Evolutionary conservation across 2,888 invertebrate species (phyloP), one percentile per base, ranked within the genome.

Genomic region (Brenthis daphne): DNA sequence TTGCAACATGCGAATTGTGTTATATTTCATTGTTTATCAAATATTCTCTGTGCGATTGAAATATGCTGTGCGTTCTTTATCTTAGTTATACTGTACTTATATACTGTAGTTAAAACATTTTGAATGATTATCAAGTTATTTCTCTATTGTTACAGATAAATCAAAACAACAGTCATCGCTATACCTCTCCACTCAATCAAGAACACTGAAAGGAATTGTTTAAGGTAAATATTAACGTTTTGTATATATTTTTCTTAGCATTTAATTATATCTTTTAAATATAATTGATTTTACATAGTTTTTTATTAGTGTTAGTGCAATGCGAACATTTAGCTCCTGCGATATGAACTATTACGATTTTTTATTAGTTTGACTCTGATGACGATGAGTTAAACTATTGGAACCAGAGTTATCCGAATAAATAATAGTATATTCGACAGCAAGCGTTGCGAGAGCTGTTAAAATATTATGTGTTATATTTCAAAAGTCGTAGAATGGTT

Each of bases 101-200:
- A 47, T 54, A 33, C 37, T 1, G 47, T 33, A 43, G 37, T 67
- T 69, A 11, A 20, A 24, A 6, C 11, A 54, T 54, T 65, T 64
- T 64, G 51, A 51, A 58, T 55, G 43, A n/a, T 50, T 64, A 76
- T 80, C 75, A 80, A 80, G 77, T 65, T 54, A 70, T 64, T 79
- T 83, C 75, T 86, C 82, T 75, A 71, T 80, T 80, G 80, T 79
- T 80, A 71, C 79, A 80, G 80, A 72, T 72, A 51, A 43, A 57
- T 2, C 2, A 24, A 20, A 29, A 51, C n/a, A 43, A 54, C 11
- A 47, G 6, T 43, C 37, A 12, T 24, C 14, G 47, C 3, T 47
- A 6, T n/a, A 16, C 6, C 4, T 12, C 29, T 13, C 12, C 53
- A 57, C 50, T 37, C 20, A 29, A 48, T 6, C 37, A 43, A 11